Evolutionary conservation across 2,888 invertebrate genomes (phyloP).

Genomic region (Acanthoscelides obtectus): DNA sequence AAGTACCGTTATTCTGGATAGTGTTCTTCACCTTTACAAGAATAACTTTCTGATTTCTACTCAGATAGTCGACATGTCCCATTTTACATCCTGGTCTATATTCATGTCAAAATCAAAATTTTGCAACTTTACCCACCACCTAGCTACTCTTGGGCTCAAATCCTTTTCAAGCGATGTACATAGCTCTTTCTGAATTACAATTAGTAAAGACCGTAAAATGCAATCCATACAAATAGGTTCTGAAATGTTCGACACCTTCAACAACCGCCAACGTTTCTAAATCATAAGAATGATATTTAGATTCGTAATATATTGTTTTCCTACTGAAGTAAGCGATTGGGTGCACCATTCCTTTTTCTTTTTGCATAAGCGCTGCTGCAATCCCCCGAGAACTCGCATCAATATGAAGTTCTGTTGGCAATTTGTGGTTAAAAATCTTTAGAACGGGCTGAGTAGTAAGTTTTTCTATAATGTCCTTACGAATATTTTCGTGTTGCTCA

Average conservation of each 20-base stretch:
- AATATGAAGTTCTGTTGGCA: too few relatives aligned
- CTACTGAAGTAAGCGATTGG: constrained; percentile 23
- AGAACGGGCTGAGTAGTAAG: too few relatives aligned
- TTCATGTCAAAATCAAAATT: constrained; percentile 25
- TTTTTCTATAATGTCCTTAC: constrained; percentile 5
- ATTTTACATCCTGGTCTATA: constrained; percentile 23
- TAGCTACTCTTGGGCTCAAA: constrained; percentile 23
- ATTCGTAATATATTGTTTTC: constrained; percentile 17
- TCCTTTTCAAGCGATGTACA: too few relatives aligned
- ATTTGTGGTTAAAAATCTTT: too few relatives aligned
- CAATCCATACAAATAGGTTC: constrained; percentile 21
- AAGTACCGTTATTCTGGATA: too few relatives aligned
- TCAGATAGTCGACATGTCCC: constrained; percentile 23
- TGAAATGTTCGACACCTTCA: constrained; percentile 19
- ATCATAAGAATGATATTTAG: constrained; percentile 24
- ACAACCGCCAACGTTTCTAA: constrained; percentile 27
- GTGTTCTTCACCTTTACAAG: too few relatives aligned
- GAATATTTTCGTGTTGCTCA: constrained; percentile 15
- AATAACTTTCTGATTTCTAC: too few relatives aligned
- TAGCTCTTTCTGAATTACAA: too few relatives aligned
- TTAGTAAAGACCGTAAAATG: constrained; percentile 30
- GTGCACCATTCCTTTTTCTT: constrained; percentile 9
- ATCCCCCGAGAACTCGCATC: too few relatives aligned
- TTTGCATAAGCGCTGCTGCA: constrained; percentile 15
- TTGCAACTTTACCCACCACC: constrained; percentile 28